These are phyloP conservation scores for Plecotus auritus DNA, from an alignment of 2,113 vertebrate species.

Conservation along the genomic window DNA sequence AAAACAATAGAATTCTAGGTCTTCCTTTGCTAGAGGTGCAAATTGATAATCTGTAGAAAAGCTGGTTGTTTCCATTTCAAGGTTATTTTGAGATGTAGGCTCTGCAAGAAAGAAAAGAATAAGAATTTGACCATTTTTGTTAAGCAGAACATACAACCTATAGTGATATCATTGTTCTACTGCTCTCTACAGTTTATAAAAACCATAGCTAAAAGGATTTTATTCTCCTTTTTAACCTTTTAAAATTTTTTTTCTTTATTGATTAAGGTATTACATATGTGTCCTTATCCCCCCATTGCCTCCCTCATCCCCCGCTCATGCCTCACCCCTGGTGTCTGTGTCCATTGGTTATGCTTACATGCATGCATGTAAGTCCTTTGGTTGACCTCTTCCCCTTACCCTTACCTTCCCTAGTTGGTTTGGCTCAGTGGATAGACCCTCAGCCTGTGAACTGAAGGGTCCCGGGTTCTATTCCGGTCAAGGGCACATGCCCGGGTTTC, in stretches of 20 bases:
- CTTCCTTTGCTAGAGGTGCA: constrained; percentile 82
- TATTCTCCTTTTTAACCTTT: not conserved
- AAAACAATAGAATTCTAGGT: constrained; percentile 84
- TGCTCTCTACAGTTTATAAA: not conserved
- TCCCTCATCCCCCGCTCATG: too few species aligned
- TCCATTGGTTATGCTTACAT: too few species aligned
- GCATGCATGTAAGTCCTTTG: too few species aligned
- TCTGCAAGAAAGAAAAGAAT: constrained; percentile 68
- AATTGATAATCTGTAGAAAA: constrained; percentile 82
- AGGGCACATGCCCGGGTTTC: too few species aligned
- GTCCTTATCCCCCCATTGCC: too few species aligned
- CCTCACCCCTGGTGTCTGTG: too few species aligned
- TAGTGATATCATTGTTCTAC: not conserved
- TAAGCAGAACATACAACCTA: not conserved
- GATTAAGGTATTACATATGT: too few species aligned
- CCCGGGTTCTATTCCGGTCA: too few species aligned
- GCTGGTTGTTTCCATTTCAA: constrained; percentile 75
- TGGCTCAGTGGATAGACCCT: too few species aligned
- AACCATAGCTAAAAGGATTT: not conserved
- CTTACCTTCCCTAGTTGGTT: too few species aligned
- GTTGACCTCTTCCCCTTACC: too few species aligned
- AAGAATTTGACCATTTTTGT: constrained; percentile 23
- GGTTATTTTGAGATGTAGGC: constrained; percentile 74
- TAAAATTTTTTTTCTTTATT: not conserved
- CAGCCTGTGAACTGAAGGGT: too few species aligned